phyloP scores from a whole-genome alignment of 1,140 invertebrate species.

The Drosophila orosa region DNA sequence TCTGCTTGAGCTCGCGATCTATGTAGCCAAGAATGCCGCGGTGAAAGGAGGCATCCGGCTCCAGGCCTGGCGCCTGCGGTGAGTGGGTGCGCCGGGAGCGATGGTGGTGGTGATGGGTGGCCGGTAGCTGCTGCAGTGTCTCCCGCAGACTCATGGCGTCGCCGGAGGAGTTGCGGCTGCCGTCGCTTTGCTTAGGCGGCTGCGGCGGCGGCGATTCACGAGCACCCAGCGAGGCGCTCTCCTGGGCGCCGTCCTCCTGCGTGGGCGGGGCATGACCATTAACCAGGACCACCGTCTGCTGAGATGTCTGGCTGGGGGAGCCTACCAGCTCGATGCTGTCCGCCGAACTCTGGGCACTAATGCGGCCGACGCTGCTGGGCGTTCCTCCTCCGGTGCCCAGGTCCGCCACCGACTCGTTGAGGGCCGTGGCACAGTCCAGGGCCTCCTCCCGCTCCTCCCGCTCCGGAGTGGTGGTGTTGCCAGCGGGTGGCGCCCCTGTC shows the following conservation, averaged over 20 bases:
- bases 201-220: slow-evolving; percentile 46
- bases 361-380: slow-evolving; percentile 60
- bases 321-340: slow-evolving; percentile 74
- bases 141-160: slow-evolving; percentile 79
- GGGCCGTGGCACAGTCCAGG: slow-evolving; percentile 59
- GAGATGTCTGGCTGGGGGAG: slow-evolving; percentile 71
- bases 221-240: slow-evolving; percentile 55
- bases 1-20: slow-evolving; percentile 79
- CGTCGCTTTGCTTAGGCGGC: slow-evolving; percentile 70
- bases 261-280: slow-evolving; percentile 73
- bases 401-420: slow-evolving; percentile 53
- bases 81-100: slow-evolving; percentile 68
- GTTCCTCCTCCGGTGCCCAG: slow-evolving; percentile 35
- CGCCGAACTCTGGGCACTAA: slow-evolving; percentile 72
- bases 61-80: slow-evolving; percentile 62
- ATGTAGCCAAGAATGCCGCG: slow-evolving; percentile 81
- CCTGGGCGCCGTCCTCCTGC: slow-evolving; percentile 48
- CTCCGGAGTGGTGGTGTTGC: slow-evolving; percentile 43
- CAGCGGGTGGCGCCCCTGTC: slow-evolving; percentile 23
- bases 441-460: slow-evolving; percentile 39
- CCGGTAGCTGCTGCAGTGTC: slow-evolving; percentile 76
- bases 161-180: slow-evolving; percentile 79
- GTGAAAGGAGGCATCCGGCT: slow-evolving; percentile 74
- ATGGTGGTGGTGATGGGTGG: slow-evolving; percentile 69
- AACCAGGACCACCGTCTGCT: slow-evolving; percentile 78